Evolutionary conservation across 2,113 vertebrate genomes (phyloP).

Genomic region (Aegithalos caudatus): DNA sequence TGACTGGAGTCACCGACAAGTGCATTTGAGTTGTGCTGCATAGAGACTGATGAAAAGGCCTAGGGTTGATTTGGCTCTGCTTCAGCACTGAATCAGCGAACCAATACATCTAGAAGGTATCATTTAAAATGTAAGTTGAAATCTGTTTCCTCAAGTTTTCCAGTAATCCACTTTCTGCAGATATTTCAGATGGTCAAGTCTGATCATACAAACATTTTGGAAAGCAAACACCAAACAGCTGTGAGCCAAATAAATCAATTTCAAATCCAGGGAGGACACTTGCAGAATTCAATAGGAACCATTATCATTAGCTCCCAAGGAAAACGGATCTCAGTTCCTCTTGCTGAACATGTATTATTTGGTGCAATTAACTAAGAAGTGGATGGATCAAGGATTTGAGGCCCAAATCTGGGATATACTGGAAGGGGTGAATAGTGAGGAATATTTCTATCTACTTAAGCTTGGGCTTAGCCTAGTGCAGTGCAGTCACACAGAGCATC

Average conservation of each 20-base stretch:
- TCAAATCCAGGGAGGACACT: neutral
- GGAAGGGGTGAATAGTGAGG: neutral
- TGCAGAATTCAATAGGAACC: neutral
- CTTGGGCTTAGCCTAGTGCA: neutral
- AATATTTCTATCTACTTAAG: neutral
- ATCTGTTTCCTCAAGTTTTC: conserved; percentile 1
- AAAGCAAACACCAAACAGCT: neutral
- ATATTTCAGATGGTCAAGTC: conserved; percentile 19
- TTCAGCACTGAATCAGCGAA: neutral
- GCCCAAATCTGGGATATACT: neutral
- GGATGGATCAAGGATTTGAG: neutral
- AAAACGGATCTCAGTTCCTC: neutral
- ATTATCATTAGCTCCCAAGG: neutral
- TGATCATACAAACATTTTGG: neutral
- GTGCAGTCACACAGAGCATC: neutral
- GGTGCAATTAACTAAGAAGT: neutral
- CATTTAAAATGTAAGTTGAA: neutral
- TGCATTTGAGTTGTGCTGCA: neutral
- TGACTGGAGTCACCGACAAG: neutral
- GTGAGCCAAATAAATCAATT: neutral
- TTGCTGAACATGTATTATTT: neutral
- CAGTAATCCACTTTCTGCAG: conserved; percentile 10
- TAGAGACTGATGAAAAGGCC: neutral
- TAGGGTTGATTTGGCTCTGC: neutral
- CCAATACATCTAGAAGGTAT: neutral